phyloP scores from a whole-genome alignment of 2,888 invertebrate genomes.

The Amitus sp. region DNA sequence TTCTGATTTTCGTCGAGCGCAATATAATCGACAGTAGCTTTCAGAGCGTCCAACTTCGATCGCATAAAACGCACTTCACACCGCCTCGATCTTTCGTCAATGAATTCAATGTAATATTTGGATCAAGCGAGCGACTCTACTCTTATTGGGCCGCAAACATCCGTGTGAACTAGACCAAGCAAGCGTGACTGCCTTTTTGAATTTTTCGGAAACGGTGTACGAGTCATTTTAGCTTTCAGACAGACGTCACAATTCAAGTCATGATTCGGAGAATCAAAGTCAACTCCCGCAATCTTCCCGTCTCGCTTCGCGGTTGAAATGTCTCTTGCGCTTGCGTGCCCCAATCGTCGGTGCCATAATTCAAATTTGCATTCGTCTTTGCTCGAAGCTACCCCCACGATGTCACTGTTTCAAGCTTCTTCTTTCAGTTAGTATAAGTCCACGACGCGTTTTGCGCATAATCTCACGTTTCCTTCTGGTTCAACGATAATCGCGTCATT shows the following conservation, averaged over 20 bases:
- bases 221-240: background rate
- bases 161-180: background rate
- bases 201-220: slow-evolving; percentile 9
- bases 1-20: too few species aligned
- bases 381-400: background rate
- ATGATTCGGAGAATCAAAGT: background rate
- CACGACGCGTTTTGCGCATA: background rate
- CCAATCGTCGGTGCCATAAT: background rate
- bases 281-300: background rate
- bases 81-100: too few species aligned
- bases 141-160: background rate
- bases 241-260: background rate
- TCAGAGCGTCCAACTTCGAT: too few species aligned
- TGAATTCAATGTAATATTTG: too few species aligned
- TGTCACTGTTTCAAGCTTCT: background rate
- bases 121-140: too few species aligned
- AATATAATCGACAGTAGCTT: too few species aligned
- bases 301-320: background rate
- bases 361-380: background rate
- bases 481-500: too few species aligned
- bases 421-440: background rate
- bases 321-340: background rate
- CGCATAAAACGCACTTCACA: too few species aligned
- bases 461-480: background rate
- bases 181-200: background rate